phyloP scores from a whole-genome alignment of 35 echinoderm and acorn worm genomes.

The Ophioderma brevispina region DNA sequence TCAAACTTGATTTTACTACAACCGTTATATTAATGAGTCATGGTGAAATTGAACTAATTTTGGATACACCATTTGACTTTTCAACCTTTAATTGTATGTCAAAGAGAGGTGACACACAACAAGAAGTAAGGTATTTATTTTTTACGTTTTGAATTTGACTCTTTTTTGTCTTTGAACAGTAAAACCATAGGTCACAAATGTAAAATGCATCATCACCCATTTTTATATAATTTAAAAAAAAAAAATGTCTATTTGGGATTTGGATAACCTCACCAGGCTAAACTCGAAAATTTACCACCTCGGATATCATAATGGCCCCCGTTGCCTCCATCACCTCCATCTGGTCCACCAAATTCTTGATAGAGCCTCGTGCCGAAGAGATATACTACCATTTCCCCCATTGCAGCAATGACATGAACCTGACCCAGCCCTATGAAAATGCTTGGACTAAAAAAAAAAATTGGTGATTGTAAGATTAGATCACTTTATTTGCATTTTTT shows the following conservation, averaged over 20 bases:
- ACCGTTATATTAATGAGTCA: too few species aligned
- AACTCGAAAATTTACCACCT: slow-evolving; percentile 57
- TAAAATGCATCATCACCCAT: slow-evolving; percentile 4
- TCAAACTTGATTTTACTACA: too few species aligned
- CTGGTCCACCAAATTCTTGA: slow-evolving; percentile 79
- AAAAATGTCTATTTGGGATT: neutral
- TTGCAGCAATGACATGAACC: slow-evolving; percentile 57
- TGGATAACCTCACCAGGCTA: neutral
- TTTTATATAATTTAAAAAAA: too few species aligned
- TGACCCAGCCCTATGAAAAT: slow-evolving; percentile 87
- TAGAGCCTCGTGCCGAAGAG: slow-evolving; percentile 71
- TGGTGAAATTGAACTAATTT: too few species aligned
- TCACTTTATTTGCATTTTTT: too few species aligned
- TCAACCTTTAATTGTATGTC: too few species aligned
- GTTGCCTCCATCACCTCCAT: slow-evolving; percentile 93
- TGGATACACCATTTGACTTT: too few species aligned
- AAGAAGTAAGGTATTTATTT: too few species aligned
- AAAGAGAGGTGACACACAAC: too few species aligned
- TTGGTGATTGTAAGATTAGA: too few species aligned
- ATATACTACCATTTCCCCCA: slow-evolving; percentile 83
- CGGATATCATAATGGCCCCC: slow-evolving; percentile 78
- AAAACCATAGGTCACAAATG: neutral
- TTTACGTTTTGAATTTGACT: neutral
- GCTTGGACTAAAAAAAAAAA: slow-evolving; percentile 59
- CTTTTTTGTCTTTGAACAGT: neutral